Evolutionary conservation across 2,888 invertebrate genomes (phyloP).

Genomic region (Drosophila falleni): DNA sequence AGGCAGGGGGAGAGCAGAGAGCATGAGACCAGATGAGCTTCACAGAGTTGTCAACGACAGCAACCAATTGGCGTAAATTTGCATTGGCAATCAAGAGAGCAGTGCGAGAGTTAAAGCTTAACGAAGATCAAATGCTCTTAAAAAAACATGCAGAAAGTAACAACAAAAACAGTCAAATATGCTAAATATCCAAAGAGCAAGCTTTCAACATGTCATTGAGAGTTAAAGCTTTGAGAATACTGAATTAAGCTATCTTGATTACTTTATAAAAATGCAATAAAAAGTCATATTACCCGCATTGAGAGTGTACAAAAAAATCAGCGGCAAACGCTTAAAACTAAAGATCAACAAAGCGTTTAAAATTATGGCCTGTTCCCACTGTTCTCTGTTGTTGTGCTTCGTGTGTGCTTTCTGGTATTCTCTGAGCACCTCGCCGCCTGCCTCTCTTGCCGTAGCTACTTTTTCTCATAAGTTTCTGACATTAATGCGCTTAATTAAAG

Average conservation of each 20-base stretch:
- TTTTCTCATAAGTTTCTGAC: constrained; percentile 71
- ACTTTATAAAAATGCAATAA: not conserved
- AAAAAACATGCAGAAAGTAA: not conserved
- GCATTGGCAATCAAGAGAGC: constrained; percentile 62
- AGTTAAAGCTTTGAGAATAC: not conserved
- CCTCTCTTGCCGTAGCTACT: constrained; percentile 21
- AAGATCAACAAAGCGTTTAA: constrained; percentile 76
- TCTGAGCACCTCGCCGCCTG: not conserved
- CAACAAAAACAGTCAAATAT: not conserved
- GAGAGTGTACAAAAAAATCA: constrained; percentile 30
- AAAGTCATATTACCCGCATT: constrained; percentile 6
- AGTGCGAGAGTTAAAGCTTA: constrained; percentile 3
- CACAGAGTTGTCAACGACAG: constrained; percentile 63
- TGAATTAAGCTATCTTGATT: not conserved
- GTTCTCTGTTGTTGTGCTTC: constrained; percentile 10
- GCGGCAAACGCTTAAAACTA: constrained; percentile 57
- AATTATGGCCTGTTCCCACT: constrained; percentile 59
- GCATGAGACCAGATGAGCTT: constrained; percentile 26
- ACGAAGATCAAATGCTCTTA: constrained; percentile 41
- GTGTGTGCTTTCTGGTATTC: constrained; percentile 37
- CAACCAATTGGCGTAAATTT: constrained; percentile 70
- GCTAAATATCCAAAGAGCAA: not conserved
- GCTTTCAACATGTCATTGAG: not conserved
- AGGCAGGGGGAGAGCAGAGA: constrained; percentile 8
- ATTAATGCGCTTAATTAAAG: constrained; percentile 81